Evolutionary conservation across 1,140 invertebrate genomes (phyloP).

Genomic region (Glossosoma conforme): DNA sequence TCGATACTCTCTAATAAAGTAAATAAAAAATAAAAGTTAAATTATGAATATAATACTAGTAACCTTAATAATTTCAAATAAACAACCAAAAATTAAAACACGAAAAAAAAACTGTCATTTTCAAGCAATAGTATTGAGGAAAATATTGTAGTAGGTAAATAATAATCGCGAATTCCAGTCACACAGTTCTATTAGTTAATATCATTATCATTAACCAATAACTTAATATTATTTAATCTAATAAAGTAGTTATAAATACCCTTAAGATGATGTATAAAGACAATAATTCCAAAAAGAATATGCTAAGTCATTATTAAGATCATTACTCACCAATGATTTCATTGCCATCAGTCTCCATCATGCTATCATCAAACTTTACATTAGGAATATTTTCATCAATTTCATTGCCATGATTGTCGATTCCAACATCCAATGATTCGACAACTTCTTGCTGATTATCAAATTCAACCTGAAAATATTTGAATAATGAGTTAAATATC

Average conservation of each 20-base stretch:
- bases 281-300: slow-evolving; percentile 1
- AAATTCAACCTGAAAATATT: slow-evolving; percentile 12
- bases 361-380: slow-evolving; percentile 1
- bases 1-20: slow-evolving; percentile 10
- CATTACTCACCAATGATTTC: slow-evolving; percentile 10
- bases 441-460: slow-evolving; percentile 18
- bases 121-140: too few relatives aligned
- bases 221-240: too few relatives aligned
- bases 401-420: slow-evolving; percentile 11
- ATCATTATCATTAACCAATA: too few relatives aligned
- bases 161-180: too few relatives aligned
- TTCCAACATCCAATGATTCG: slow-evolving; percentile 9
- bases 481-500: background rate
- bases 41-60: background rate
- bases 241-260: too few relatives aligned
- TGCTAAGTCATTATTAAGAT: background rate
- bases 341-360: slow-evolving; percentile 15
- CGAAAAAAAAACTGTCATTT: background rate
- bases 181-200: too few relatives aligned
- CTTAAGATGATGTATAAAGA: too few relatives aligned
- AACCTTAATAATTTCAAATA: too few relatives aligned
- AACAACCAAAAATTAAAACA: background rate
- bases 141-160: too few relatives aligned
- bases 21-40: slow-evolving; percentile 9
- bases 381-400: slow-evolving; percentile 15